A percentile compares a stretch with the other conserved stretches of the same genome.
Evolutionary conservation across 2,888 invertebrate genomes (phyloP).

Genomic region (Sclerodermus sp.): DNA sequence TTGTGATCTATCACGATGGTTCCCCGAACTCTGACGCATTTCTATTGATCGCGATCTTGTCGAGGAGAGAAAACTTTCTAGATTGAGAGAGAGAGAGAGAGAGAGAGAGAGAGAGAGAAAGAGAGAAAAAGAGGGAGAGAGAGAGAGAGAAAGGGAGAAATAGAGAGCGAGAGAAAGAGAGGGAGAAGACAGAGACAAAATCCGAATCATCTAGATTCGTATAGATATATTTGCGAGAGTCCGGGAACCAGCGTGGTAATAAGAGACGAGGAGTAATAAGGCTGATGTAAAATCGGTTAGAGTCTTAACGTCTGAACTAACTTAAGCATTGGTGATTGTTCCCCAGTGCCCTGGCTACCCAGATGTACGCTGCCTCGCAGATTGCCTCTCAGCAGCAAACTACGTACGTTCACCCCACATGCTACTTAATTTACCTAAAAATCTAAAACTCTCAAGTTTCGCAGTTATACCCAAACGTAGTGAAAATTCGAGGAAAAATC

Average conservation of each 20-base stretch:
- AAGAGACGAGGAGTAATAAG: too few species aligned
- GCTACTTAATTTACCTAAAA: conserved; percentile 53
- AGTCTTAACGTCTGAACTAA: conserved; percentile 53
- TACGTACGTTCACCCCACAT: conserved; percentile 75
- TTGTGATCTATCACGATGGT: conserved; percentile 28
- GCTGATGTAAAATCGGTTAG: conserved; percentile 24
- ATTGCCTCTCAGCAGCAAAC: conserved; percentile 90
- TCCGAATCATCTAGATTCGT: too few species aligned
- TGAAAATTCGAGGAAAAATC: neutral
- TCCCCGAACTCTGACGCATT: conserved; percentile 13
- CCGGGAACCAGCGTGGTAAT: conserved; percentile 30
- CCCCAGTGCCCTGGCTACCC: conserved; percentile 95
- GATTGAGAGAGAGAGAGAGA: too few species aligned
- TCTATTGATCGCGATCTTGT: too few species aligned
- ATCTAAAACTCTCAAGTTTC: conserved; percentile 41
- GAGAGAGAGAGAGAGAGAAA: too few species aligned
- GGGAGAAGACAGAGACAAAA: too few species aligned
- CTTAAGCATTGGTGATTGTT: conserved; percentile 60
- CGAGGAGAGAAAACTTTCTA: too few species aligned
- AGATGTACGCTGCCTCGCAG: conserved; percentile 92
- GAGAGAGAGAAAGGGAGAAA: too few species aligned
- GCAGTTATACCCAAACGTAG: conserved; percentile 52
- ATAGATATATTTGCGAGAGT: too few species aligned
- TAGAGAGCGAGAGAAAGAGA: too few species aligned
- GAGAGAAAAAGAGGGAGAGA: too few species aligned